Evolutionary conservation across 2,888 invertebrate species (phyloP).

Genomic region (Uloborus plumipes): DNA sequence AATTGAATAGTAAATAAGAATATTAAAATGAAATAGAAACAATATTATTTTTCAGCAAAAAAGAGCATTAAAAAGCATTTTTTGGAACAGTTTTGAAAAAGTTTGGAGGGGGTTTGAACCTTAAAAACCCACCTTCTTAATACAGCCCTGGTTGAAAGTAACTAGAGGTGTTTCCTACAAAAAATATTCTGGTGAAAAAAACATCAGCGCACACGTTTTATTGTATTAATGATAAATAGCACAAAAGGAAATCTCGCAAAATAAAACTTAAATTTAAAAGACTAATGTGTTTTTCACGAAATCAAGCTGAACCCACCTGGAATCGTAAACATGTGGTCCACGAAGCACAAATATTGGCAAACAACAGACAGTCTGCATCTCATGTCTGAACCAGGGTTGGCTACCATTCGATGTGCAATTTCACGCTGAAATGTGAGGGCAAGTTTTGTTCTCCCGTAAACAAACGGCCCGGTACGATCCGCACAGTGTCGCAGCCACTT

Average conservation of each 20-base stretch:
- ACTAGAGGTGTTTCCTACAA: no score
- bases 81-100: no score
- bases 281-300: background rate
- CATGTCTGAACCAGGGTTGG: constrained; percentile 78
- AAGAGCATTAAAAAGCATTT: no score
- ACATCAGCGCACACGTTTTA: background rate
- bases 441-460: constrained; percentile 85
- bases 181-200: no score
- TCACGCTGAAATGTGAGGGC: constrained; percentile 98
- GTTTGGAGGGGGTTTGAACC: no score
- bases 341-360: constrained; percentile 92
- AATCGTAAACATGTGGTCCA: constrained; percentile 87
- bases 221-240: background rate
- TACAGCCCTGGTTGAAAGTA: no score
- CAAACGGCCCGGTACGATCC: constrained; percentile 78
- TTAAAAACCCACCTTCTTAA: no score
- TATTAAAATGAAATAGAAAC: no score
- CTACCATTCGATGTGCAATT: constrained; percentile 92
- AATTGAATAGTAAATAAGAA: no score
- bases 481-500: constrained; percentile 80
- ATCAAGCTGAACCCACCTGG: constrained; percentile 75
- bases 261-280: background rate
- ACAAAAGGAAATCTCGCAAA: background rate
- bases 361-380: constrained; percentile 93
- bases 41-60: no score